Conservation (phyloP, 2,888 invertebrate species). For the Omphaloscelis lunosa region DNA sequence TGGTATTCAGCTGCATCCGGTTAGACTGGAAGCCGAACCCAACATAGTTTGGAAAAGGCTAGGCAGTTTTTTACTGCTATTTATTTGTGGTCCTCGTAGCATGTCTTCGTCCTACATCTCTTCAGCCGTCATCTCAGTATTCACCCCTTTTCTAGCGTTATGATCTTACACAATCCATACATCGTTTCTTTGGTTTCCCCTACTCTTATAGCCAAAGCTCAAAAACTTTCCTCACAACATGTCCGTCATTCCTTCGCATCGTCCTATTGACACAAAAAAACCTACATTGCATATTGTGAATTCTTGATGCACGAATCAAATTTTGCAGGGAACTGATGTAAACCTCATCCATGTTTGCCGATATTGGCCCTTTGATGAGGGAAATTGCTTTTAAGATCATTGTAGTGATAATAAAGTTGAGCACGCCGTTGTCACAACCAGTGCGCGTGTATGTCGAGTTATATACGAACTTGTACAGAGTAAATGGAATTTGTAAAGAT, state of each 20-base stretch:
- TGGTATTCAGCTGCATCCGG: too few species aligned
- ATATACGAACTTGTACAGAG: background rate
- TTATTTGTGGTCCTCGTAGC: too few species aligned
- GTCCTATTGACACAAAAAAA: background rate
- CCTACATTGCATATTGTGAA: background rate
- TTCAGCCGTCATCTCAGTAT: too few species aligned
- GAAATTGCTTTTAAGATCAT: slow-evolving; percentile 7
- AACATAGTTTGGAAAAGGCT: too few species aligned
- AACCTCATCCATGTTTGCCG: background rate
- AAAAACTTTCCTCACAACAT: background rate
- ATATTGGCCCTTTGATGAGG: background rate
- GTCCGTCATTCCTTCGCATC: background rate
- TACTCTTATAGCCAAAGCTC: background rate
- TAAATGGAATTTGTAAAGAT: background rate
- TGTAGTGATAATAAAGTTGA: slow-evolving; percentile 8
- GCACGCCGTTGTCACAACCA: background rate
- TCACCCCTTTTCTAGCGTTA: background rate
- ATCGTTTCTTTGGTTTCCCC: background rate
- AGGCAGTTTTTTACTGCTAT: too few species aligned
- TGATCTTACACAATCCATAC: background rate
- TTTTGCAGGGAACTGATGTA: background rate
- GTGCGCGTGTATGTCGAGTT: background rate
- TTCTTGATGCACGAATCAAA: background rate
- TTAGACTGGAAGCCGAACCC: too few species aligned
- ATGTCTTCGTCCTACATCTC: too few species aligned